Conservation (phyloP, 2,113 vertebrate species). For the Thermophis baileyi region DNA sequence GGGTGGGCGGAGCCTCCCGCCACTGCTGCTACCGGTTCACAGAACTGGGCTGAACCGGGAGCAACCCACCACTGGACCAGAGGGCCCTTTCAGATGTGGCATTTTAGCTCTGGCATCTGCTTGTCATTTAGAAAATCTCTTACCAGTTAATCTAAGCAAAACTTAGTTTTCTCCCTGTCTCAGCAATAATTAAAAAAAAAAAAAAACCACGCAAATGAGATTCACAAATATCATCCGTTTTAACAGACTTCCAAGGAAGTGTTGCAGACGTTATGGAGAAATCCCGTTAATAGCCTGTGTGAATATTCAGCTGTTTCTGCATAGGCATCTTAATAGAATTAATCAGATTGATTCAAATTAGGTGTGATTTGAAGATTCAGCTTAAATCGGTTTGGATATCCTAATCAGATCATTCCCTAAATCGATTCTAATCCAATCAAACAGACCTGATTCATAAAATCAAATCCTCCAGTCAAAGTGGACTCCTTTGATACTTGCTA, state of each 20-base stretch:
- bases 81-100: neutral
- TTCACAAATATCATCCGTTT: neutral
- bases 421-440: neutral
- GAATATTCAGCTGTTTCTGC: neutral
- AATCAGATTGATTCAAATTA: neutral
- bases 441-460: neutral
- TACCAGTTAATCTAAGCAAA: neutral
- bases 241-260: neutral
- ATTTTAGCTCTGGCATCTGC: neutral
- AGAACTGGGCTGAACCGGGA: too few relatives aligned
- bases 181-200: neutral
- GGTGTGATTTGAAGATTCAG: neutral
- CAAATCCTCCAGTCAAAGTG: neutral
- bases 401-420: neutral
- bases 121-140: neutral
- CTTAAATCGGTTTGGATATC: neutral
- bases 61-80: too few relatives aligned
- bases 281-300: neutral
- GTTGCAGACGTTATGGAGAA: neutral
- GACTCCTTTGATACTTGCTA: neutral
- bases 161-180: neutral
- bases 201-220: neutral
- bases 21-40: too few relatives aligned
- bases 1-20: too few relatives aligned
- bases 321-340: neutral